A percentile compares a stretch with the other conserved stretches of the same genome.
Evolutionary conservation across 2,113 vertebrate species (phyloP).

Genomic region (Pygoscelis adeliae): DNA sequence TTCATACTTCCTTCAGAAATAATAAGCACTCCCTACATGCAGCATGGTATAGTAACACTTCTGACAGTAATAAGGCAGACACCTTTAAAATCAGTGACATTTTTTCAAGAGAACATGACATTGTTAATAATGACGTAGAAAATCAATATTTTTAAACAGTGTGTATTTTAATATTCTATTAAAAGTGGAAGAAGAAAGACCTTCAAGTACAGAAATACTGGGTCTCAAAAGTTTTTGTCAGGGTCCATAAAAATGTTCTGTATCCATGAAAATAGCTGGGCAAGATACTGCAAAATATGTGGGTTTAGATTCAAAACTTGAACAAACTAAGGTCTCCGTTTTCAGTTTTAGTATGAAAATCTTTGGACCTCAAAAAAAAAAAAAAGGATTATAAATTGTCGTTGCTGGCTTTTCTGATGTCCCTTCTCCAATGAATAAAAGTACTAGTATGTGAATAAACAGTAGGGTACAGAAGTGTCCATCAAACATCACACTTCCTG

Average conservation of each 20-base stretch:
- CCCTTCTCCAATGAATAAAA: background rate
- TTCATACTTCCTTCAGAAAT: background rate
- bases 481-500: background rate
- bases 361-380: background rate
- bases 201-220: background rate
- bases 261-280: background rate
- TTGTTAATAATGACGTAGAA: background rate
- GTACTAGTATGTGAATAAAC: background rate
- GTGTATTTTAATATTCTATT: background rate
- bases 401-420: background rate
- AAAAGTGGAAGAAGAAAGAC: background rate
- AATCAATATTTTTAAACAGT: background rate
- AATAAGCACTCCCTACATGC: background rate
- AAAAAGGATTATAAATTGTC: background rate
- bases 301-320: background rate
- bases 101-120: background rate
- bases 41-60: background rate
- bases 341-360: background rate
- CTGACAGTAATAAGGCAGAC: background rate
- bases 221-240: background rate
- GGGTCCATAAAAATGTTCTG: background rate
- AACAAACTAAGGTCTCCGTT: background rate
- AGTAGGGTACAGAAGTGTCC: background rate
- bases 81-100: background rate
- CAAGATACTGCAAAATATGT: background rate